These are phyloP conservation scores for Gadopsis bispinosus DNA, from an alignment of 2,797 vertebrate genomes.

Conservation along the genomic window DNA sequence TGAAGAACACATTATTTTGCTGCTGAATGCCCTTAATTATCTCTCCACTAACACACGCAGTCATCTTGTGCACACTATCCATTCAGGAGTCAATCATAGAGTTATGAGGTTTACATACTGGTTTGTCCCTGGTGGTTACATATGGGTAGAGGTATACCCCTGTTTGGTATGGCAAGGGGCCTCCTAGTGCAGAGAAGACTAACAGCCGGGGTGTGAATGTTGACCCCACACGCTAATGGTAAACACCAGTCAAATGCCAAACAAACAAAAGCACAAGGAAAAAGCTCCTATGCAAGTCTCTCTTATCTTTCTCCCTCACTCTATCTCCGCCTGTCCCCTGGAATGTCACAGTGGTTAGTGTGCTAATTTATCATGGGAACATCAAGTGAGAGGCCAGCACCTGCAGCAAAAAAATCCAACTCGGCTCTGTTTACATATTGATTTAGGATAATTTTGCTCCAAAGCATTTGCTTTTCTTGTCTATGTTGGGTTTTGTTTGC, in stretches of 20 bases:
- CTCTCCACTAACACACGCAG: slow-evolving; percentile 25
- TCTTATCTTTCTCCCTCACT: slow-evolving; percentile 31
- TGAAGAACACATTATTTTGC: slow-evolving; percentile 11
- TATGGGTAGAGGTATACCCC: slow-evolving; percentile 56
- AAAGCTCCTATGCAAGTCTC: slow-evolving; percentile 42
- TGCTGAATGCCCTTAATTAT: slow-evolving; percentile 27
- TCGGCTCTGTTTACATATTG: slow-evolving; percentile 66
- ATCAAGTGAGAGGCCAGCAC: slow-evolving; percentile 56
- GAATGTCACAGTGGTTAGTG: slow-evolving; percentile 57
- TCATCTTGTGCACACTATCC: slow-evolving; percentile 2
- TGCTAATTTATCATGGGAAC: slow-evolving; percentile 62
- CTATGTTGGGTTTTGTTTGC: slow-evolving; percentile 19
- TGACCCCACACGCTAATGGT: slow-evolving; percentile 72
- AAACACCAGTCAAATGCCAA: slow-evolving; percentile 77
- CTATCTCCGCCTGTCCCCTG: slow-evolving; percentile 38
- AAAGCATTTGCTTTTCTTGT: slow-evolving; percentile 43
- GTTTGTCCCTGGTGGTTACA: slow-evolving; percentile 48
- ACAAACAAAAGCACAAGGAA: slow-evolving; percentile 69
- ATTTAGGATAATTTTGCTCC: slow-evolving; percentile 57
- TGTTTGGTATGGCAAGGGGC: slow-evolving; percentile 62
- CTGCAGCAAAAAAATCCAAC: slow-evolving; percentile 66
- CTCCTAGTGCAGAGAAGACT: slow-evolving; percentile 73
- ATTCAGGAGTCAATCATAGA: slow-evolving; percentile 12
- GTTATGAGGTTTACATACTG: slow-evolving; percentile 31
- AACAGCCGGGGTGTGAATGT: slow-evolving; percentile 78